A percentile compares a stretch with the other conserved stretches of the same genome.
phyloP scores from a whole-genome alignment of 2,113 vertebrate genomes.

The Cinclus cinclus region DNA sequence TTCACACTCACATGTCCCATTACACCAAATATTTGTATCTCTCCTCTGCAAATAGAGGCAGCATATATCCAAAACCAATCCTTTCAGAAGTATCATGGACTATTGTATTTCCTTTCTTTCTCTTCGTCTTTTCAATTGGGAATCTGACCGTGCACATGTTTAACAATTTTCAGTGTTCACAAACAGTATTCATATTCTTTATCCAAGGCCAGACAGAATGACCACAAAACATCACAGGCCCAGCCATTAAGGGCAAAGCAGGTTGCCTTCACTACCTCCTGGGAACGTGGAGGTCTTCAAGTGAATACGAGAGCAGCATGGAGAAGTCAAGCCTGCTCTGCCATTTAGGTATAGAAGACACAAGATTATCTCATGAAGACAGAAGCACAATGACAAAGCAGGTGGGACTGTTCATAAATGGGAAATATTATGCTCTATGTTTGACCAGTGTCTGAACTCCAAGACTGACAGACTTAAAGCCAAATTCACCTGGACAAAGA shows the following conservation, averaged over 20 bases:
- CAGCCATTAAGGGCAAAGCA: neutral
- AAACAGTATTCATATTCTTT: neutral
- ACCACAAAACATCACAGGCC: neutral
- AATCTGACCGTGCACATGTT: neutral
- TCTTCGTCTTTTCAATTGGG: fast-evolving
- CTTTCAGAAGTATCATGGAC: neutral
- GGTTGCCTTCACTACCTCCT: neutral
- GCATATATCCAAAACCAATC: neutral
- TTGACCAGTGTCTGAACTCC: neutral
- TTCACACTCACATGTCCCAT: neutral
- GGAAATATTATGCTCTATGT: neutral
- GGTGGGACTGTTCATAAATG: neutral
- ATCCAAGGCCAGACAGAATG: neutral
- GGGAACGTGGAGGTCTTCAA: neutral
- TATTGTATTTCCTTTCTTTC: neutral
- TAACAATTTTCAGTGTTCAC: neutral
- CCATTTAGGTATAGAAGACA: neutral
- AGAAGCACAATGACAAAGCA: neutral
- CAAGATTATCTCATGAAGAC: neutral
- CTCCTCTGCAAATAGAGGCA: neutral
- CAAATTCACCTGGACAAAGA: neutral
- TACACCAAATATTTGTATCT: neutral
- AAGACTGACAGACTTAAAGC: neutral
- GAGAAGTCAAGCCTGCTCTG: neutral
- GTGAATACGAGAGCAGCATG: neutral